phyloP scores from a whole-genome alignment of 2,797 vertebrate species.

The Muscicapa striata region DNA sequence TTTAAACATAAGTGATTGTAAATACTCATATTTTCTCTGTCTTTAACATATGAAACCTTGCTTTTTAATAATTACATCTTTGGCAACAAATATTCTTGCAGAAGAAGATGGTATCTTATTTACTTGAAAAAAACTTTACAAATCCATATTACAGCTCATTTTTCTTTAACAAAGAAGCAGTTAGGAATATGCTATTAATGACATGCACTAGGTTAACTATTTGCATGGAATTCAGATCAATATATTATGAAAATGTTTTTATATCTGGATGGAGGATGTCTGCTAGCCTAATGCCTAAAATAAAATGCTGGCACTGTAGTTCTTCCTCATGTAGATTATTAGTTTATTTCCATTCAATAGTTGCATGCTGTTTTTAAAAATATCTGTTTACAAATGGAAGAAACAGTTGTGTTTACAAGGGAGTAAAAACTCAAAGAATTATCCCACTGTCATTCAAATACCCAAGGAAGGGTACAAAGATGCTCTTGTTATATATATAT shows the following conservation, averaged over 20 bases:
- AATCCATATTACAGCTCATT: not conserved
- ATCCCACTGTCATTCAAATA: not conserved
- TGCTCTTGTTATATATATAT: not conserved
- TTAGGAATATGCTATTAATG: not conserved
- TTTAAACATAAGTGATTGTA: conserved; percentile 41
- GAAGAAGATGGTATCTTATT: not conserved
- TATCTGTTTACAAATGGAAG: conserved; percentile 18
- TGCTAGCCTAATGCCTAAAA: not conserved
- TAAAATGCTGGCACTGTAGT: not conserved
- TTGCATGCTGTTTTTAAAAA: not conserved
- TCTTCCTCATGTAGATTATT: not conserved
- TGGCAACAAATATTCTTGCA: conserved; percentile 8
- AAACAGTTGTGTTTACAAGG: conserved; percentile 4
- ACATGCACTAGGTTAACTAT: not conserved
- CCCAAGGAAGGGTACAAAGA: conserved; percentile 1
- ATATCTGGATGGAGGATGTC: not conserved
- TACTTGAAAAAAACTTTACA: conserved; percentile 6
- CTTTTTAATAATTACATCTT: not conserved
- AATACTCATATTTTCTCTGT: conserved; percentile 22
- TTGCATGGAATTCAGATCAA: not conserved
- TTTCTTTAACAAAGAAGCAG: not conserved
- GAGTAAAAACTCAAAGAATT: not conserved
- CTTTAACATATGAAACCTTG: not conserved
- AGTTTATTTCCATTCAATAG: not conserved
- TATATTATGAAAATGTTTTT: not conserved